Evolutionary conservation across 2,888 invertebrate species (phyloP), one percentile per base, ranked within the genome.

Genomic region (Diarsia brunnea): DNA sequence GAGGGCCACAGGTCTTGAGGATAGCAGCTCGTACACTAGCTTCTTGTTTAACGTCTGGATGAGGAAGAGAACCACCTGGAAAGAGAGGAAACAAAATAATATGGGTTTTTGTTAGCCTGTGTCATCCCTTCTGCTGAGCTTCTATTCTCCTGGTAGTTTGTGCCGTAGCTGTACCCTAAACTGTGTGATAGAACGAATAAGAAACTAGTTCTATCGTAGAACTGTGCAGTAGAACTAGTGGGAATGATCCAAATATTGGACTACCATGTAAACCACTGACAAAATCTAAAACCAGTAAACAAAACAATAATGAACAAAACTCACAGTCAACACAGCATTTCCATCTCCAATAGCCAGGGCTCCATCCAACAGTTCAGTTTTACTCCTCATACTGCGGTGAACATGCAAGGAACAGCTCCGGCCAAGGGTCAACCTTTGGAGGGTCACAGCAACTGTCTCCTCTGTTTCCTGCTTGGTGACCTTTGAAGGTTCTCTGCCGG

Each of bases 311-410:
- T 60, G 14, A 38, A 14, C 21, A 1, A 47, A 24, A 72, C 60
- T 75, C 11, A 98, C 98, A 80, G 97, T 97, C 70, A 98, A 94
- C 84, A 98, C 98, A 43, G 98, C 97, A 96, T 98, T 98, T 43
- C 98, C 98, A 93, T 98, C 98, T 11, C 98, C 98, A 69, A 97
- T 97, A 47, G 96, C 95, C 49, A 98, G 94, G 0, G 98, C 98
- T 78, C 97, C 97, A 89, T 98, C 98, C 14, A 98, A 91, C 21
- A 98, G 91, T 77, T 97, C 96, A 55, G 97, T 97, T 94, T 98
- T 98, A 85, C 97, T 97, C 91, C 97, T 95, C 93, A 98, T 88
- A 14, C 97, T 97, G 72, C 97, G 95, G 70, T 97, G 97, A 4
- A 93, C 90, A 69, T 97, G 96, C 69, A 96, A 93, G 7, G 94